Conservation (phyloP, 2,797 vertebrate genomes). For the Spheniscus humboldti region DNA sequence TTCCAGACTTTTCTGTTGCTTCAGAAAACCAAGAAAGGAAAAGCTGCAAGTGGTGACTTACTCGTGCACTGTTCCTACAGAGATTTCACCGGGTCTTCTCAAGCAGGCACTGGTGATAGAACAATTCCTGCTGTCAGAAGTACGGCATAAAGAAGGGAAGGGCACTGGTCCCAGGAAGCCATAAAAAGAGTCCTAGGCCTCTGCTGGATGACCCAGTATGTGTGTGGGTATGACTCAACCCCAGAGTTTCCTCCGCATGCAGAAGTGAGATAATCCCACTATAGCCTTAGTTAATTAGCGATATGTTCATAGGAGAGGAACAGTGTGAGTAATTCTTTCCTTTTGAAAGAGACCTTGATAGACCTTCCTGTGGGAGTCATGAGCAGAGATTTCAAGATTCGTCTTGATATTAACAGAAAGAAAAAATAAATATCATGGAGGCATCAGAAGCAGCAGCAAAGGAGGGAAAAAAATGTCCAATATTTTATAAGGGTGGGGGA, state of each 20-base stretch:
- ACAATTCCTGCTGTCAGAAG: not conserved
- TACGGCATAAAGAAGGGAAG: not conserved
- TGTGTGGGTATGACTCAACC: not conserved
- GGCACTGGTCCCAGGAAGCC: not conserved
- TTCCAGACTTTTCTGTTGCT: not conserved
- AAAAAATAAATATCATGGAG: not conserved
- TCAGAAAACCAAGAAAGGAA: not conserved
- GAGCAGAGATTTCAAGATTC: not conserved
- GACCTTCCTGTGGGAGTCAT: constrained; percentile 28
- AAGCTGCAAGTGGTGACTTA: fast-evolving
- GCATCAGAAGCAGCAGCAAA: not conserved
- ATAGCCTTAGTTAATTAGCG: not conserved
- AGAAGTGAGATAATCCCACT: constrained; percentile 9
- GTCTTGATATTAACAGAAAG: not conserved
- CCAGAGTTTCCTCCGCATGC: not conserved
- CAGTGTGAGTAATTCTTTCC: constrained; percentile 46
- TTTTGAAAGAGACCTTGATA: constrained; percentile 47
- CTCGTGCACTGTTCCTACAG: not conserved
- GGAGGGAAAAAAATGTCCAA: not conserved
- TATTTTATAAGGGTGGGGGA: not conserved
- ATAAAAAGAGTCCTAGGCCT: not conserved
- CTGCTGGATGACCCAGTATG: not conserved
- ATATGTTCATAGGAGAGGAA: not conserved
- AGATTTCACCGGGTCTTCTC: not conserved
- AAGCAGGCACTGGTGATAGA: not conserved